Percentiles rank a stretch among this genome's conserved stretches.
These are phyloP conservation scores for Seira ritae DNA, from an alignment of 2,888 invertebrate species.

Conservation along the genomic window DNA sequence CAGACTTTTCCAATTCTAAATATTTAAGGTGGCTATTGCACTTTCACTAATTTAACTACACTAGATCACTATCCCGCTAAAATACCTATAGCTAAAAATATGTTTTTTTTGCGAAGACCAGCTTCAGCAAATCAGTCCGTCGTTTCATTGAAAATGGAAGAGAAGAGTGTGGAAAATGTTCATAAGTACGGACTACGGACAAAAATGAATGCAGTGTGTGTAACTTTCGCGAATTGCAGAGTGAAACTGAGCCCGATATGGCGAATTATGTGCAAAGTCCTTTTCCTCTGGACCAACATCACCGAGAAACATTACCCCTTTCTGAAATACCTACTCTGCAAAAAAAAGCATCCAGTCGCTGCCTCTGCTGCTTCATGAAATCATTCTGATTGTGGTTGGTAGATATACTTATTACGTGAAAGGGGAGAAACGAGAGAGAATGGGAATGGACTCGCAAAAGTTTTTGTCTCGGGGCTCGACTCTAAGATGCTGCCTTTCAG, in stretches of 20 bases:
- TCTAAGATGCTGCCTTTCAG: conserved; percentile 24
- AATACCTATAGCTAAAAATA: conserved; percentile 3
- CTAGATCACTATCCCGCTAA: conserved; percentile 28
- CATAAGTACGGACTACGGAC: neutral
- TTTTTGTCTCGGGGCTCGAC: conserved; percentile 21
- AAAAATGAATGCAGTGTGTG: neutral
- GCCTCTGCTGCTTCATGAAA: neutral
- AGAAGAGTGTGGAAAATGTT: neutral
- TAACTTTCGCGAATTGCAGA: conserved; percentile 45
- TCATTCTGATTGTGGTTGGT: neutral
- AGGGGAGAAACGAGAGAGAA: neutral
- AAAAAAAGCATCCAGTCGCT: neutral
- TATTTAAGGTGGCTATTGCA: neutral
- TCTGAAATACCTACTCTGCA: neutral
- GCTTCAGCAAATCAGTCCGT: conserved; percentile 20
- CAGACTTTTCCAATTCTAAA: neutral
- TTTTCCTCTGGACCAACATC: conserved; percentile 29
- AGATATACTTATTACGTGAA: neutral
- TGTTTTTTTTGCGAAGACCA: conserved; percentile 22
- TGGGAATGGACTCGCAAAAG: neutral
- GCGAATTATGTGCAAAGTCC: conserved; percentile 47
- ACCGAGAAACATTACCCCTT: conserved; percentile 8
- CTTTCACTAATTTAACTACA: conserved; percentile 13
- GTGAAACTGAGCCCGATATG: conserved; percentile 40
- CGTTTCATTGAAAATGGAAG: conserved; percentile 44